phyloP scores from a whole-genome alignment of 2,113 vertebrate genomes.

The Toxotes chatareus region DNA sequence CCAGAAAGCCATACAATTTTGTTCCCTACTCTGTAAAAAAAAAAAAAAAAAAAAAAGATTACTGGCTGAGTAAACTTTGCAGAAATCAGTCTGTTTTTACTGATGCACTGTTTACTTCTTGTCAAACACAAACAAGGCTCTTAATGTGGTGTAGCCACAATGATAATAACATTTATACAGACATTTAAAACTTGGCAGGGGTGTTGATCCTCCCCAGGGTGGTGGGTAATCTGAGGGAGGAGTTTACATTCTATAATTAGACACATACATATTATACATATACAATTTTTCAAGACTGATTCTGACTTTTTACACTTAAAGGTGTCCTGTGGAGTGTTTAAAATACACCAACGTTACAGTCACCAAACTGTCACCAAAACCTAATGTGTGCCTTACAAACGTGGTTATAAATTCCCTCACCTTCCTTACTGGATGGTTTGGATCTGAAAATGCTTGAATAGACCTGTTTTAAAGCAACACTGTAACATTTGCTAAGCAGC shows the following conservation, averaged over 20 bases:
- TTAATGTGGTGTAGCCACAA: background rate
- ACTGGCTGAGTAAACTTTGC: constrained; percentile 23
- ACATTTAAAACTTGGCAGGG: background rate
- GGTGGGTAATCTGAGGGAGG: no score
- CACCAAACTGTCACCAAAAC: no score
- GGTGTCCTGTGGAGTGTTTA: no score
- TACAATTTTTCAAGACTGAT: no score
- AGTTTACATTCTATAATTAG: no score
- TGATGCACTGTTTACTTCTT: background rate
- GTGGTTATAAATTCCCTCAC: no score
- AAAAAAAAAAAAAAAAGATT: constrained; percentile 28
- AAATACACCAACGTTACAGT: no score
- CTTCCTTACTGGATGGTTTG: constrained; percentile 1
- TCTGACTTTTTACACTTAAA: no score
- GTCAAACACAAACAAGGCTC: background rate
- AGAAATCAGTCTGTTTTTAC: background rate
- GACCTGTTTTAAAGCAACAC: no score
- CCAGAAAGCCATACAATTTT: constrained; percentile 13
- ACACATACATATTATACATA: no score
- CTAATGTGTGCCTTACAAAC: no score
- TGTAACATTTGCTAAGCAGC: no score
- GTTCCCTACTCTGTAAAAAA: constrained; percentile 34
- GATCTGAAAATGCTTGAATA: constrained; percentile 9
- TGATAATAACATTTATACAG: background rate
- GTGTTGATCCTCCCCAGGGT: background rate